These are phyloP conservation scores for Tetragnatha montana DNA, from an alignment of 2,888 invertebrate species.

Conservation along the genomic window DNA sequence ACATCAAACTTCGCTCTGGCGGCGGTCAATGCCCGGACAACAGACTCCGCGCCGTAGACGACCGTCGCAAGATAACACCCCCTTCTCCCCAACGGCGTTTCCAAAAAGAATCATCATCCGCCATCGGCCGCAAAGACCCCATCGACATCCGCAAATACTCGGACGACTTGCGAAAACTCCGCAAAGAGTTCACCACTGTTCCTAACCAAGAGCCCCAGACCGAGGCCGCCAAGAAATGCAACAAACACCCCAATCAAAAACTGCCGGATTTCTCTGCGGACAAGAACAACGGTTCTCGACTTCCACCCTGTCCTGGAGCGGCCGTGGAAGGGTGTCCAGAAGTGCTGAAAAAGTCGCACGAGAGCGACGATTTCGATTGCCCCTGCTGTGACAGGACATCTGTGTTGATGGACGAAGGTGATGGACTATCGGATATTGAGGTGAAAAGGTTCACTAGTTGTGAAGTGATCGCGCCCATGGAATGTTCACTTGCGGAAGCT, in stretches of 20 bases:
- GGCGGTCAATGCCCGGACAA: conserved; percentile 14
- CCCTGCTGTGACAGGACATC: conserved; percentile 62
- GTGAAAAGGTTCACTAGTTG: conserved; percentile 59
- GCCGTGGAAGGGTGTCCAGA: neutral
- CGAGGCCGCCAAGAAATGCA: conserved; percentile 18
- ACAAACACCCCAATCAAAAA: neutral
- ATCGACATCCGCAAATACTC: conserved; percentile 7
- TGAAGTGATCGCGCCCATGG: conserved; percentile 40
- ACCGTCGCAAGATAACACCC: conserved; percentile 47
- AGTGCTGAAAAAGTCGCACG: conserved; percentile 39
- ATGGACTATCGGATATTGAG: conserved; percentile 43
- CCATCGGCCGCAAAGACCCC: conserved; percentile 9
- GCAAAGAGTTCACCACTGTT: conserved; percentile 21
- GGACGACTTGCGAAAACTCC: conserved; percentile 15
- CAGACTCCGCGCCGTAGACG: conserved; percentile 41
- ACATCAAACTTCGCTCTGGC: conserved; percentile 34
- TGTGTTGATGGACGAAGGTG: conserved; percentile 11
- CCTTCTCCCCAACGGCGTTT: conserved; percentile 54
- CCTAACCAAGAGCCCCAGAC: conserved; percentile 4
- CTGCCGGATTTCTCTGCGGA: neutral
- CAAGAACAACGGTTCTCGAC: neutral
- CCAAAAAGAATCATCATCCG: neutral
- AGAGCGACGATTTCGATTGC: conserved; percentile 64
- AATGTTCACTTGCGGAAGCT: neutral
- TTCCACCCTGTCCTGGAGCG: neutral